Conservation (phyloP, 92 coral and sea anemone species). For the Actinernus sp. region DNA sequence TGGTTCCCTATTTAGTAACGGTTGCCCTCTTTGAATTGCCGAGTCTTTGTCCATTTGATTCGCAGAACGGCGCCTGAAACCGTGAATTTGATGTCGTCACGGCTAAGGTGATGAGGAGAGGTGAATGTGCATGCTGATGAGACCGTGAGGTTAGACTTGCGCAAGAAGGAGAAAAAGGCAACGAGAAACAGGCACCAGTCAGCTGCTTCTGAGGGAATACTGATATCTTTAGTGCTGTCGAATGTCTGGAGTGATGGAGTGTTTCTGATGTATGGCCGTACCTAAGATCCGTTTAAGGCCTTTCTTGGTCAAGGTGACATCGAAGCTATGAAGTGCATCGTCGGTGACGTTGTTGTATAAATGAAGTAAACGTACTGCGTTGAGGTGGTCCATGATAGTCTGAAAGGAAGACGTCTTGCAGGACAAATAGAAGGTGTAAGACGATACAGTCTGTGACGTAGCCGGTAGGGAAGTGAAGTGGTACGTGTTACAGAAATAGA, state of each 20-base stretch:
- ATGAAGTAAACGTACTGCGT: conserved; percentile 4
- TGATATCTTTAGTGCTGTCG: conserved; percentile 3
- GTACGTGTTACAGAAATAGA: conserved; percentile 3
- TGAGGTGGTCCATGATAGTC: conserved; percentile 2
- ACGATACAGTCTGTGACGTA: neutral
- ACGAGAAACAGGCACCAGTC: conserved; percentile 20
- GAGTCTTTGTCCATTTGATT: too few species aligned
- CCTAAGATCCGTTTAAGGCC: conserved; percentile 5
- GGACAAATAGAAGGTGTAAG: neutral
- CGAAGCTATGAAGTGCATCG: conserved; percentile 15
- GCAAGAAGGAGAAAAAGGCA: conserved; percentile 44
- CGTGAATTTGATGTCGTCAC: too few species aligned
- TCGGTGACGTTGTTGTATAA: neutral
- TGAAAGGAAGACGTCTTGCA: neutral
- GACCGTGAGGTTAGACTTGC: conserved; percentile 32
- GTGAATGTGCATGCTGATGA: too few species aligned
- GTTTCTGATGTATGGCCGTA: conserved; percentile 3
- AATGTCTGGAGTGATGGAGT: conserved; percentile 12
- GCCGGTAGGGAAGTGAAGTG: conserved; percentile 2
- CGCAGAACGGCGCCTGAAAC: too few species aligned
- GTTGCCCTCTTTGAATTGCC: too few species aligned
- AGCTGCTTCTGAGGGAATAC: conserved; percentile 14
- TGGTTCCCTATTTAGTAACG: too few species aligned
- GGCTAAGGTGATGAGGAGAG: too few species aligned
- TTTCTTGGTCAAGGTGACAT: neutral